Evolutionary conservation across 2,113 vertebrate genomes (phyloP).

Genomic region (Oenanthe oenanthe): DNA sequence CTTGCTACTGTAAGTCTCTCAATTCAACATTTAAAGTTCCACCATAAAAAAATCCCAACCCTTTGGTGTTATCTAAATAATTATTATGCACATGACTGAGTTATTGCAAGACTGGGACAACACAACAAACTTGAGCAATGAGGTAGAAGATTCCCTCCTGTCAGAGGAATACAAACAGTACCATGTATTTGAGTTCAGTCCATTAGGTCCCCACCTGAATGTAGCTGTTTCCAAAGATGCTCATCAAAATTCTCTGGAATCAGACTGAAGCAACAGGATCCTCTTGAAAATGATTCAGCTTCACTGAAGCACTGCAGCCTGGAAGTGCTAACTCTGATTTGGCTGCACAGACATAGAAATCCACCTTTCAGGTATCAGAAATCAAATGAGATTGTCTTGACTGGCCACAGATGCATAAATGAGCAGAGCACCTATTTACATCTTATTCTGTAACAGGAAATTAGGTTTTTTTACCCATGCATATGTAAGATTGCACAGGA

Average conservation of each 20-base stretch:
- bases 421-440: neutral
- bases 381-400: neutral
- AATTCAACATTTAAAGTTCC: neutral
- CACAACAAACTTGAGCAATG: neutral
- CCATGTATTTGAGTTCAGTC: neutral
- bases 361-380: neutral
- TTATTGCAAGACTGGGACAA: neutral
- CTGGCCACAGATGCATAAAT: neutral
- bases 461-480: neutral
- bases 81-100: neutral
- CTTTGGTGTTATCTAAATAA: neutral
- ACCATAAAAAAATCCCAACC: neutral
- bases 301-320: neutral
- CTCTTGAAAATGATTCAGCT: neutral
- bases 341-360: neutral
- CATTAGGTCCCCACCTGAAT: neutral
- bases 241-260: neutral
- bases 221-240: neutral
- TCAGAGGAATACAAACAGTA: neutral
- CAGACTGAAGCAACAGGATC: neutral
- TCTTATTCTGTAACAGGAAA: neutral
- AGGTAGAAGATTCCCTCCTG: neutral
- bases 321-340: neutral
- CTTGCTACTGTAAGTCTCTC: neutral
- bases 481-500: neutral